These are phyloP conservation scores for Falco columbarius DNA, from an alignment of 2,797 vertebrate genomes.

Conservation along the genomic window DNA sequence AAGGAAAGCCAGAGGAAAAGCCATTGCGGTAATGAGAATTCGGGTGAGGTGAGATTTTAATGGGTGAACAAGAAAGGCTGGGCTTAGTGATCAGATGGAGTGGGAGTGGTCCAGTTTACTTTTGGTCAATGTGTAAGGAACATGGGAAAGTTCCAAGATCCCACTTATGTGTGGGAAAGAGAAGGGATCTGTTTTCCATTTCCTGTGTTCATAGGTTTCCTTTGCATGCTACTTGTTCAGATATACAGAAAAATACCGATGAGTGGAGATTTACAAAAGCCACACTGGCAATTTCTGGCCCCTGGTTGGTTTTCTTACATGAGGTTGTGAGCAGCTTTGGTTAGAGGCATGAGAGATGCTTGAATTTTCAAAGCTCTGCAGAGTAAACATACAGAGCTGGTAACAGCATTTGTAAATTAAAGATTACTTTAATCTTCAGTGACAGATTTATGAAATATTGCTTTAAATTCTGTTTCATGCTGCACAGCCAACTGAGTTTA, in stretches of 20 bases:
- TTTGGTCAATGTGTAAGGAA: not conserved
- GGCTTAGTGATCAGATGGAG: accelerated
- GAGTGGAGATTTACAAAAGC: not conserved
- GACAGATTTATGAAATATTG: slow-evolving; percentile 82
- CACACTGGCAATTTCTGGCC: not conserved
- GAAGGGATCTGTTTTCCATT: not conserved
- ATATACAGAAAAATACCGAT: not conserved
- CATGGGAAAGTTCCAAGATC: not conserved
- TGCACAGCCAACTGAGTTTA: slow-evolving; percentile 75
- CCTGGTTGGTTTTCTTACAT: not conserved
- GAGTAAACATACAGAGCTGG: slow-evolving; percentile 49
- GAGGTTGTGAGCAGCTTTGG: not conserved
- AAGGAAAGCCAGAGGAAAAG: not conserved
- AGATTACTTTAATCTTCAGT: slow-evolving; percentile 74
- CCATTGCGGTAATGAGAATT: accelerated
- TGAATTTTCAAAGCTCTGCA: slow-evolving; percentile 60
- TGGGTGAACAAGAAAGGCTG: not conserved
- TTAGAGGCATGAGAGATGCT: not conserved
- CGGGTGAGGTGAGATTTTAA: not conserved
- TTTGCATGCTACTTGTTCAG: not conserved
- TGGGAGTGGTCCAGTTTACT: not conserved
- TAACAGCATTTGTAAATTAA: slow-evolving; percentile 76
- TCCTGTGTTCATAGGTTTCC: not conserved
- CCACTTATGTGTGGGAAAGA: not conserved
- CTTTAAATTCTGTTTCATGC: slow-evolving; percentile 73